Conservation (phyloP, 2,888 invertebrate species). For the Trachelus tabidus region DNA sequence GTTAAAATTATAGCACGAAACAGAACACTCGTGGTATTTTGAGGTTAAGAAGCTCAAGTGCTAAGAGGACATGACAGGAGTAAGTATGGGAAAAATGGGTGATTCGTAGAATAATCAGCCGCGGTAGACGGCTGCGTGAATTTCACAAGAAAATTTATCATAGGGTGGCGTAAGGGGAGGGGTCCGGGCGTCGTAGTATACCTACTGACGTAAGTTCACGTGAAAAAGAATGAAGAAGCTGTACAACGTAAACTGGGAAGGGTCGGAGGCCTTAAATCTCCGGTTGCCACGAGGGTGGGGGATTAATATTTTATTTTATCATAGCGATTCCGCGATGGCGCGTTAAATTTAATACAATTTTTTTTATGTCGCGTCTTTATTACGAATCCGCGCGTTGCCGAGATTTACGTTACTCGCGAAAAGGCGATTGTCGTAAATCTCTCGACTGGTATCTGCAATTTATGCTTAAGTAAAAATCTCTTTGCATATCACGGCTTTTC, state of each 20-base stretch:
- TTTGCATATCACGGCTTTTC: conserved; percentile 11
- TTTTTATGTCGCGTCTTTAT: conserved; percentile 47
- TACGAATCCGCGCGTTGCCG: conserved; percentile 41
- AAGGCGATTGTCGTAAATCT: conserved; percentile 6
- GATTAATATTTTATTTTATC: conserved; percentile 59
- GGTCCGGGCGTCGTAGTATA: background rate
- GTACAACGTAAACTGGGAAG: background rate
- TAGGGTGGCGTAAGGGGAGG: background rate
- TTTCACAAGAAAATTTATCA: background rate
- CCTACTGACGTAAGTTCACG: background rate
- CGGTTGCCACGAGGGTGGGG: conserved; percentile 36
- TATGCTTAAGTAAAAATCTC: conserved; percentile 19
- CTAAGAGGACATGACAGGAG: background rate
- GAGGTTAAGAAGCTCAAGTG: background rate
- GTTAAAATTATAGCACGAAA: background rate
- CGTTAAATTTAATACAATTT: conserved; percentile 53
- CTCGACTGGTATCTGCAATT: conserved; percentile 11
- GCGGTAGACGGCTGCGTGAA: background rate
- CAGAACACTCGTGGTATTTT: background rate
- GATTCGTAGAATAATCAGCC: background rate
- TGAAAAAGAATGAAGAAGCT: background rate
- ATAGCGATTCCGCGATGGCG: conserved; percentile 44
- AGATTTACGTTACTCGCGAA: conserved; percentile 35
- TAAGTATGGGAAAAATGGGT: background rate
- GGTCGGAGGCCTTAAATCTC: conserved; percentile 42